Percentiles rank a stretch among this genome's conserved stretches.
phyloP scores from a whole-genome alignment of 2,797 vertebrate species.

The Cuculus canorus region DNA sequence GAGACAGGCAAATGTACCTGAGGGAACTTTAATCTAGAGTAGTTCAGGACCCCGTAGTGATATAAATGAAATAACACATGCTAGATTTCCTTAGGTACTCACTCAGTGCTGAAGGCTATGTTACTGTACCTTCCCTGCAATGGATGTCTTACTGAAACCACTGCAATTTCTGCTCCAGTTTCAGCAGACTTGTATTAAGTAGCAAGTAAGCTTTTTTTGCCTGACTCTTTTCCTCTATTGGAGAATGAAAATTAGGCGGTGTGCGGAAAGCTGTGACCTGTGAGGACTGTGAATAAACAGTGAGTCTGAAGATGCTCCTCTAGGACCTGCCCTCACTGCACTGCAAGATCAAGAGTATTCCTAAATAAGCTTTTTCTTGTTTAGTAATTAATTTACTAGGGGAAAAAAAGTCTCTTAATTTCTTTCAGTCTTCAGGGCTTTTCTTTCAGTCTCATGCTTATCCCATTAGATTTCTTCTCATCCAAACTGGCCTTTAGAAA shows the following conservation, averaged over 20 bases:
- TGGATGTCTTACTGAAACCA: neutral
- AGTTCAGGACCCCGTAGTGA: neutral
- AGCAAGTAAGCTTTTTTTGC: neutral
- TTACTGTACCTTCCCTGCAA: neutral
- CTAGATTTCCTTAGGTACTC: neutral
- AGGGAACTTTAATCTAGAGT: neutral
- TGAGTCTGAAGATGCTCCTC: neutral
- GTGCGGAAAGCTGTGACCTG: neutral
- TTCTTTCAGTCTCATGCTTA: slow-evolving; percentile 36
- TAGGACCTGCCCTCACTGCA: neutral
- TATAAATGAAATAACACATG: neutral
- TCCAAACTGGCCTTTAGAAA: slow-evolving; percentile 57
- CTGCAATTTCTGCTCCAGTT: neutral
- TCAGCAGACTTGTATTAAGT: neutral
- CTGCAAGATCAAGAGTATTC: neutral
- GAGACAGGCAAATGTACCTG: neutral
- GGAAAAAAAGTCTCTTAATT: slow-evolving; percentile 33
- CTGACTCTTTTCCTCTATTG: neutral
- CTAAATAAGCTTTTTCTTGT: slow-evolving; percentile 50
- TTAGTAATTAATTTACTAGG: slow-evolving; percentile 53
- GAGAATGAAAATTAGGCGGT: neutral
- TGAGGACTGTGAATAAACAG: neutral
- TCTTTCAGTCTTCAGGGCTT: slow-evolving; percentile 39
- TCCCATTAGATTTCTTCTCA: slow-evolving; percentile 50
- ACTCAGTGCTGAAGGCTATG: neutral